Evolutionary conservation across 2,888 invertebrate species (phyloP).

Genomic region (Cosmia trapezina): DNA sequence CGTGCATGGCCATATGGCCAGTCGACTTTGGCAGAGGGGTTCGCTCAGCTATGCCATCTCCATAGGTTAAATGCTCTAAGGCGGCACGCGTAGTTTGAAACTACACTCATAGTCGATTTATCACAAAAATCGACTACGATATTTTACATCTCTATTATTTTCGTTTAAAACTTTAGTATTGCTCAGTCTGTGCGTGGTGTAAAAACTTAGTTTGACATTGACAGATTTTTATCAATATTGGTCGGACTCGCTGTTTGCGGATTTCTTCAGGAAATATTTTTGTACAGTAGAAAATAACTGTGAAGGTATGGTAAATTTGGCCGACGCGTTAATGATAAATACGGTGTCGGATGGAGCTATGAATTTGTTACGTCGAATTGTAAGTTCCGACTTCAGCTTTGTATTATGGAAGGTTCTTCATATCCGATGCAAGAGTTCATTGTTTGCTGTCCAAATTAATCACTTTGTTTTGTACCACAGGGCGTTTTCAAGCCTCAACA

Average conservation of each 20-base stretch:
- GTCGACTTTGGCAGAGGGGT: no score
- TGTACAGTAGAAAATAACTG: constrained; percentile 66
- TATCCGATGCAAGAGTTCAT: constrained; percentile 15
- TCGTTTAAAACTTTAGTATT: constrained; percentile 10
- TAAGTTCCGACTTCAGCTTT: constrained; percentile 76
- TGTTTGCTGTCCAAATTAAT: constrained; percentile 24
- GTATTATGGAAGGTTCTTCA: constrained; percentile 26
- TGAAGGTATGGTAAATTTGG: constrained; percentile 88
- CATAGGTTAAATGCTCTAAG: no score
- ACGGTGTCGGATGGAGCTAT: constrained; percentile 88
- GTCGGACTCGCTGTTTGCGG: constrained; percentile 14
- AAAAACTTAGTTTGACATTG: no score
- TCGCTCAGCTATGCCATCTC: no score
- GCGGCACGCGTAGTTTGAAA: no score
- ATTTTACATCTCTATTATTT: constrained; percentile 10
- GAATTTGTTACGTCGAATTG: constrained; percentile 86
- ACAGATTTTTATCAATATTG: constrained; percentile 48
- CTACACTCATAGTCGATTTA: no score
- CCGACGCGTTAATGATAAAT: constrained; percentile 86
- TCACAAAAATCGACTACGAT: no score
- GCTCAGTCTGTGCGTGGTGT: no score
- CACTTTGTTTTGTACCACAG: constrained; percentile 70
- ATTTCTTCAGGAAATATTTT: constrained; percentile 25
- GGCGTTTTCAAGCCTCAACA: constrained; percentile 83
- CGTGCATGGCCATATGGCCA: no score